phyloP scores from a whole-genome alignment of 2,888 invertebrate genomes.

The Conchocele bisecta region DNA sequence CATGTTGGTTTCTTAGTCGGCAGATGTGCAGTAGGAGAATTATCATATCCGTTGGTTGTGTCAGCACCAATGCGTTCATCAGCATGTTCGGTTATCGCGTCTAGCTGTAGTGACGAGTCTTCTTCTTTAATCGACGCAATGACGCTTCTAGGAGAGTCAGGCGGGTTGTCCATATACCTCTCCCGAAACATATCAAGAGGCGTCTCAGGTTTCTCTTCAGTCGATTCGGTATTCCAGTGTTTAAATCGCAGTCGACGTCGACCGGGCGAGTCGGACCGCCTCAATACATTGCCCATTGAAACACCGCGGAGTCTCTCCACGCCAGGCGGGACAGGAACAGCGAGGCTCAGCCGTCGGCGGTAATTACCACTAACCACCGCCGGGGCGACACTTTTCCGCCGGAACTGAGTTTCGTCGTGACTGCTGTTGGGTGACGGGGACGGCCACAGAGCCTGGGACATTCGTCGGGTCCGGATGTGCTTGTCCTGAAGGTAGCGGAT shows the following conservation, averaged over 20 bases:
- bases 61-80: background rate
- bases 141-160: no score
- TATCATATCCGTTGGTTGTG: no score
- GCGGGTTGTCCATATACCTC: no score
- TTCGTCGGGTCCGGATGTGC: conserved; percentile 59
- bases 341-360: conserved; percentile 61
- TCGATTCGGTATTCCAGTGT: conserved; percentile 17
- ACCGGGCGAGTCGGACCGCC: conserved; percentile 49
- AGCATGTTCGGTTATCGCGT: background rate
- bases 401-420: background rate
- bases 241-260: conserved; percentile 33
- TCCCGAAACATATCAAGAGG: no score
- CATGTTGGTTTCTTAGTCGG: no score
- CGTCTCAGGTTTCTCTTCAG: background rate
- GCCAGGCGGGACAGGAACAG: conserved; percentile 44
- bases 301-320: conserved; percentile 34
- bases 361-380: conserved; percentile 56
- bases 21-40: no score
- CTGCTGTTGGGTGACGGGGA: conserved; percentile 15
- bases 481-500: conserved; percentile 64
- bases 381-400: conserved; percentile 43
- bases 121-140: no score
- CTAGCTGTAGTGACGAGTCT: background rate
- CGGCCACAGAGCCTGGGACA: conserved; percentile 56
- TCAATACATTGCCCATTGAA: conserved; percentile 42